phyloP scores from a whole-genome alignment of 2,113 vertebrate species.

The Siniperca knerii region DNA sequence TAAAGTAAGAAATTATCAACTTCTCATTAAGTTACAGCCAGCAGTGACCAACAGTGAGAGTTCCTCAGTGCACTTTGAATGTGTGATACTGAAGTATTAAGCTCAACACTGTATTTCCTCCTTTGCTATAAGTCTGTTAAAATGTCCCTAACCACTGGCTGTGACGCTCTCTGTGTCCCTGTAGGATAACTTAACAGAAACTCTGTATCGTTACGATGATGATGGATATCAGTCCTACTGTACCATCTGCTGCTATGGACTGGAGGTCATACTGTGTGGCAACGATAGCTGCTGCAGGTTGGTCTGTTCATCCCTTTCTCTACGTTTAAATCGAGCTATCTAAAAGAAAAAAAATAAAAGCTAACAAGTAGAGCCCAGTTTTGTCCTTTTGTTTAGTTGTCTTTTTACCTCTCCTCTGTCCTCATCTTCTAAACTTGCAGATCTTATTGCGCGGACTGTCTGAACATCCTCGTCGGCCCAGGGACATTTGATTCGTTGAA shows the following conservation, averaged over 20 bases:
- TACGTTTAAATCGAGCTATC: rapidly evolving
- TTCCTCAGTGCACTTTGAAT: neutral
- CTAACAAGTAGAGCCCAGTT: rapidly evolving
- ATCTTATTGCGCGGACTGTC: conserved; percentile 92
- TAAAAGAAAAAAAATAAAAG: neutral
- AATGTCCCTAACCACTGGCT: neutral
- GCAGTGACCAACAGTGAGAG: neutral
- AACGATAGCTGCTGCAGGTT: conserved; percentile 92
- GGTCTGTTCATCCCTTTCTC: neutral
- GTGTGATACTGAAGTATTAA: neutral
- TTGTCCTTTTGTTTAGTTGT: neutral
- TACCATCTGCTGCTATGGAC: conserved; percentile 92
- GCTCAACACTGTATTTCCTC: neutral
- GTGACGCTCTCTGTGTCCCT: conserved; percentile 17
- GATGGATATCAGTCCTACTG: conserved; percentile 98
- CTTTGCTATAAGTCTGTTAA: neutral
- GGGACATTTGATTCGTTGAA: conserved; percentile 85
- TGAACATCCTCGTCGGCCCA: conserved; percentile 89
- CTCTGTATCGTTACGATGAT: conserved; percentile 92
- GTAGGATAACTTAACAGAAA: conserved; percentile 92
- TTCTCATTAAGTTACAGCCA: neutral
- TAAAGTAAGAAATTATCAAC: conserved; percentile 74
- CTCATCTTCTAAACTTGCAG: conserved; percentile 68
- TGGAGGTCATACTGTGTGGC: conserved; percentile 93
- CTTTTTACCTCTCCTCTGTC: neutral